phyloP scores from a whole-genome alignment of 2,888 invertebrate species.

The Cheiracanthium punctorium region DNA sequence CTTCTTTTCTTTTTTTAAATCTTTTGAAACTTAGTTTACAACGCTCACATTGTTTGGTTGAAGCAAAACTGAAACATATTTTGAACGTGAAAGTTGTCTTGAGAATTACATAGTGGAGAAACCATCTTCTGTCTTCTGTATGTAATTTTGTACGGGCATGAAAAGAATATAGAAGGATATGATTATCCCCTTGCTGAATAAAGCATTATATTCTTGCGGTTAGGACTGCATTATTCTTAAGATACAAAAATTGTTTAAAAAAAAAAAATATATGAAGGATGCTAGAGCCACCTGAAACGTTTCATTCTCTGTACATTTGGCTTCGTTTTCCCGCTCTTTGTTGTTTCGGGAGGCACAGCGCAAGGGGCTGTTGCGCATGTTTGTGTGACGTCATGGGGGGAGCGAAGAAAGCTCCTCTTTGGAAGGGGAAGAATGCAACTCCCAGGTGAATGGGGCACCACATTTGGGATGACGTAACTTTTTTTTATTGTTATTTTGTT shows the following conservation, averaged over 20 bases:
- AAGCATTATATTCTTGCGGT: no score
- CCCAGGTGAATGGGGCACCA: slow-evolving; percentile 60
- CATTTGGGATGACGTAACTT: slow-evolving; percentile 67
- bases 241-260: neutral
- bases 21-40: no score
- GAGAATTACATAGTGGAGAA: no score
- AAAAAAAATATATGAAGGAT: neutral
- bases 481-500: slow-evolving; percentile 65
- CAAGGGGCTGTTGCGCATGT: slow-evolving; percentile 33
- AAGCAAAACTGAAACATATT: no score
- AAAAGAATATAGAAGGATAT: no score
- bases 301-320: slow-evolving; percentile 7
- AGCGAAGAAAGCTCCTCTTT: slow-evolving; percentile 23
- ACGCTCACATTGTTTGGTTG: no score
- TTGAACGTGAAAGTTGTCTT: no score
- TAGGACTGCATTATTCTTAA: no score
- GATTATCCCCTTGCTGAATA: no score
- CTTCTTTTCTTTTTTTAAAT: no score
- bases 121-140: no score
- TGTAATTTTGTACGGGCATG: no score
- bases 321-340: slow-evolving; percentile 44
- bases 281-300: slow-evolving; percentile 8
- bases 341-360: slow-evolving; percentile 43
- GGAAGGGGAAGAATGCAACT: neutral
- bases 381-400: slow-evolving; percentile 62